Conservation (phyloP, 2,888 invertebrate species). For the Lithophane leautieri region DNA sequence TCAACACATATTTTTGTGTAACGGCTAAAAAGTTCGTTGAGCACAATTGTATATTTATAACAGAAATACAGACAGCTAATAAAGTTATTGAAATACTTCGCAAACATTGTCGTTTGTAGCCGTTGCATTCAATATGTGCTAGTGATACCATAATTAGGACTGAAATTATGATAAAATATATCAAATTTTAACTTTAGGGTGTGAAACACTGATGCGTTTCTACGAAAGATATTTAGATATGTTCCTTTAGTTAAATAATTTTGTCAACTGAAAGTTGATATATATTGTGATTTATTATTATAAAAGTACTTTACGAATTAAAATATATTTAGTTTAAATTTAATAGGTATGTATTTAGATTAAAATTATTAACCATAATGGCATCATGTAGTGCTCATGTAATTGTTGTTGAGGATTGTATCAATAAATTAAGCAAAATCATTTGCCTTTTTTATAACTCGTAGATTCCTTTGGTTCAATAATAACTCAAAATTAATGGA, state of each 20-base stretch:
- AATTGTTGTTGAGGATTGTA: conserved; percentile 89
- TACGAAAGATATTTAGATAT: conserved; percentile 78
- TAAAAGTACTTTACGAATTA: conserved; percentile 84
- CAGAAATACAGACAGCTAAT: conserved; percentile 12
- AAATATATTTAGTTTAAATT: conserved; percentile 85
- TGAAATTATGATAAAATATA: conserved; percentile 65
- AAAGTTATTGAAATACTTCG: neutral
- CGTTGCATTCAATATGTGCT: conserved; percentile 56
- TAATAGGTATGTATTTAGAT: conserved; percentile 84
- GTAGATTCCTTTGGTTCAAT: conserved; percentile 21
- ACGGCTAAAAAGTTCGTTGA: conserved; percentile 29
- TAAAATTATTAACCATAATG: conserved; percentile 81
- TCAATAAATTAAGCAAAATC: conserved; percentile 87
- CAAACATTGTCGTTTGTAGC: conserved; percentile 14
- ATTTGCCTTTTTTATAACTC: conserved; percentile 56
- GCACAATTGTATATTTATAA: conserved; percentile 16
- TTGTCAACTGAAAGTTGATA: conserved; percentile 89
- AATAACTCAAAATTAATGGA: neutral
- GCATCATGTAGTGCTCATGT: conserved; percentile 86
- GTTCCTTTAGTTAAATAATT: conserved; percentile 85
- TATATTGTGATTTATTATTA: conserved; percentile 88
- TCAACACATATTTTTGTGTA: conserved; percentile 46
- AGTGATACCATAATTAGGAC: conserved; percentile 64
- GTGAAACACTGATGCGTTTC: conserved; percentile 82
- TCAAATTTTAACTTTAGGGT: conserved; percentile 75